Evolutionary conservation across 2,888 invertebrate species (phyloP).

Genomic region (Argyra leucocephala): DNA sequence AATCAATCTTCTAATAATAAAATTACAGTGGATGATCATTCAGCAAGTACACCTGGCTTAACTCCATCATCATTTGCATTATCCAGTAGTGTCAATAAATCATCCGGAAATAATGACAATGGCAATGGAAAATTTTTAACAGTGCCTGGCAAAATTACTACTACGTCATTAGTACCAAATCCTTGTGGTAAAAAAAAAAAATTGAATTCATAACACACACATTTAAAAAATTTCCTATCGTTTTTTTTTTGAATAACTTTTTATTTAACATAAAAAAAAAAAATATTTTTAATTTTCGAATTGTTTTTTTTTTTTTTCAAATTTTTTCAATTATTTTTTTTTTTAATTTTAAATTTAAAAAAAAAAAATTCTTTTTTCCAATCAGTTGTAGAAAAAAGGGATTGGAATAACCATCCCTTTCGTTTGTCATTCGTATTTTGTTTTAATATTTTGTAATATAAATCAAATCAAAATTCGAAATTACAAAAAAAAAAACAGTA

Average conservation of each 20-base stretch:
- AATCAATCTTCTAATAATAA: slow-evolving; percentile 13
- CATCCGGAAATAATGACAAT: slow-evolving; percentile 33
- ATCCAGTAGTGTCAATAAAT: slow-evolving; percentile 27
- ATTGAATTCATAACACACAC: slow-evolving; percentile 9
- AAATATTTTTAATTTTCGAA: slow-evolving; percentile 14
- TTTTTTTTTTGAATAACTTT: no score
- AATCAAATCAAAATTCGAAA: no score
- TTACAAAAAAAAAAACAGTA: no score
- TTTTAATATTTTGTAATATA: no score
- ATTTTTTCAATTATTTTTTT: background rate
- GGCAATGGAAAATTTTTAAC: slow-evolving; percentile 40
- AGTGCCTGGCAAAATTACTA: slow-evolving; percentile 39
- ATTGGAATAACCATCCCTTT: no score
- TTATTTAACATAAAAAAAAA: slow-evolving; percentile 15
- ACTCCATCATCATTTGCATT: slow-evolving; percentile 33
- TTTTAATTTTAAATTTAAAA: background rate
- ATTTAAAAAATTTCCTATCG: slow-evolving; percentile 19
- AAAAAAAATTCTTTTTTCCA: no score
- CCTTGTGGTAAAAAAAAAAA: slow-evolving; percentile 21
- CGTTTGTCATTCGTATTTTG: no score
- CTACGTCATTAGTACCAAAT: slow-evolving; percentile 25
- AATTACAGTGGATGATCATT: slow-evolving; percentile 43
- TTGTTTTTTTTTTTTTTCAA: background rate
- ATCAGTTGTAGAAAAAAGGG: no score
- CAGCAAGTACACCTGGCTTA: slow-evolving; percentile 27